Conservation (phyloP, 2,113 vertebrate species). For the Miniopterus natalensis region DNA sequence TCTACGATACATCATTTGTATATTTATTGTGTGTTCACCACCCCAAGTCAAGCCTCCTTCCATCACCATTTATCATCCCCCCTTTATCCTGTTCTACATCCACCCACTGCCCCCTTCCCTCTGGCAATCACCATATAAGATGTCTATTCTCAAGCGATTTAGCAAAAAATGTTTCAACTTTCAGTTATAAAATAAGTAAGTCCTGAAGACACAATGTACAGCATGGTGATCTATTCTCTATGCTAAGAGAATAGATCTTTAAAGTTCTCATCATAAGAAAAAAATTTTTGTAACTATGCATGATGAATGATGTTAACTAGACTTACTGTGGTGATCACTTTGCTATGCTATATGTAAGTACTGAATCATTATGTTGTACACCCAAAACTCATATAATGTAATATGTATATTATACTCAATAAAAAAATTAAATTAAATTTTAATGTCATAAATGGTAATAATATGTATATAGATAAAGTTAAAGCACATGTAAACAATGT, state of each 20-base stretch:
- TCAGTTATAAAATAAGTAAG: neutral
- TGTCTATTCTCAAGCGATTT: neutral
- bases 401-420: neutral
- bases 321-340: neutral
- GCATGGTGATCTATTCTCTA: neutral
- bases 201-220: neutral
- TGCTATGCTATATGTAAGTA: neutral
- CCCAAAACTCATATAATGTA: neutral
- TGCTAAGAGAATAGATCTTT: neutral
- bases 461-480: neutral
- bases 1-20: neutral
- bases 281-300: neutral
- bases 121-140: neutral
- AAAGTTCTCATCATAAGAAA: constrained; percentile 9
- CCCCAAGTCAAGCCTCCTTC: neutral
- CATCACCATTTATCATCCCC: neutral
- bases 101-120: neutral
- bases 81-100: neutral
- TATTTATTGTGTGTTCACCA: neutral
- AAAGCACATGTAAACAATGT: neutral
- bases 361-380: neutral
- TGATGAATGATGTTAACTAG: neutral
- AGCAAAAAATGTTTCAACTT: constrained; percentile 53
- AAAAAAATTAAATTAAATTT: neutral
- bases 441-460: neutral